phyloP scores from a whole-genome alignment of 2,797 vertebrate genomes.

The Lagorchestes hirsutus region DNA sequence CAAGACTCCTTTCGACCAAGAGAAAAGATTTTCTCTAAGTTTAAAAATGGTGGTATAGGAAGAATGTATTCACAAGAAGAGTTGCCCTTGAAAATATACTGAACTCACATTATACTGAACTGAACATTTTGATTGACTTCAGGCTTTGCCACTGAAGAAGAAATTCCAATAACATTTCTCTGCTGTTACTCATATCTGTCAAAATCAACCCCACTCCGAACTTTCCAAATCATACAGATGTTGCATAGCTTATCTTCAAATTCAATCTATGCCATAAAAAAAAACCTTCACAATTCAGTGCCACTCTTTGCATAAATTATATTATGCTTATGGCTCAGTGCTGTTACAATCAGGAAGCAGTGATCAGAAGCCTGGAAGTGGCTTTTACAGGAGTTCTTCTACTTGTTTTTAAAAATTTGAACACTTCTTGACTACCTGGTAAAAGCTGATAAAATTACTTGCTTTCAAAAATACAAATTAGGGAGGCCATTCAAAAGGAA shows the following conservation, averaged over 20 bases:
- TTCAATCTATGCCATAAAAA: neutral
- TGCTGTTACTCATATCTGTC: constrained; percentile 19
- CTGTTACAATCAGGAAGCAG: neutral
- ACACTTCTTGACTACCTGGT: constrained; percentile 19
- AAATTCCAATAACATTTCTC: constrained; percentile 58
- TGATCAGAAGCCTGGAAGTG: constrained; percentile 39
- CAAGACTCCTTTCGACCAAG: neutral
- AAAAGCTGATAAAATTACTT: constrained; percentile 48
- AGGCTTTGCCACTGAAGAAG: constrained; percentile 13
- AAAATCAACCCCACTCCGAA: constrained; percentile 49
- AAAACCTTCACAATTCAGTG: constrained; percentile 11
- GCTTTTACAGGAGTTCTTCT: constrained; percentile 35
- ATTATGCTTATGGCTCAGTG: neutral
- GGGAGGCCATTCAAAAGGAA: neutral
- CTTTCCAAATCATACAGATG: neutral
- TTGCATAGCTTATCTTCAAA: neutral
- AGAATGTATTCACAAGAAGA: neutral
- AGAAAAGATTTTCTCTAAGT: constrained; percentile 34
- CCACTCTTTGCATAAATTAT: neutral
- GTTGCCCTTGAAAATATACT: neutral
- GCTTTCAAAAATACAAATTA: constrained; percentile 25
- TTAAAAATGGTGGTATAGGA: neutral
- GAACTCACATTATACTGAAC: constrained; percentile 14
- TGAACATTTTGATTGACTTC: constrained; percentile 22
- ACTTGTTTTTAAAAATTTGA: constrained; percentile 44